phyloP scores from a whole-genome alignment of 2,113 vertebrate species.

The Siniperca chuatsi region DNA sequence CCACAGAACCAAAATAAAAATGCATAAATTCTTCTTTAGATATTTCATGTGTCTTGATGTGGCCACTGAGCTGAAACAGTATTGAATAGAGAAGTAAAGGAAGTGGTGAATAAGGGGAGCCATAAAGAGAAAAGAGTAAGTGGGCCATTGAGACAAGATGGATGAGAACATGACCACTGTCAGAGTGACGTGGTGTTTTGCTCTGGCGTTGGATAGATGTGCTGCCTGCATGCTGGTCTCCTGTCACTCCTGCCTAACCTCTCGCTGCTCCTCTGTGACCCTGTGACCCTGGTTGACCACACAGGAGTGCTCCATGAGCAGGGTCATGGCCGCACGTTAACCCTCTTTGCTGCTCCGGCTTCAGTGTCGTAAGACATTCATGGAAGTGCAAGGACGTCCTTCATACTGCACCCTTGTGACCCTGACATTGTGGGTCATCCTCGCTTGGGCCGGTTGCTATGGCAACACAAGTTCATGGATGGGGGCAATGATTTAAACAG shows the following conservation, averaged over 20 bases:
- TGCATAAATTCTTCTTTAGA: background rate
- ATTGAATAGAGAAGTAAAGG: background rate
- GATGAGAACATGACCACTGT: slow-evolving; percentile 7
- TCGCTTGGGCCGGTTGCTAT: background rate
- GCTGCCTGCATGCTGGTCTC: slow-evolving; percentile 16
- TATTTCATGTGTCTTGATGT: background rate
- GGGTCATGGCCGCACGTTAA: slow-evolving; percentile 60
- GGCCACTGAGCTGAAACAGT: background rate
- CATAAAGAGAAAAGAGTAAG: background rate
- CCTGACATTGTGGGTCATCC: slow-evolving; percentile 40
- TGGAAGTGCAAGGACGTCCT: slow-evolving; percentile 38
- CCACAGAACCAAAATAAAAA: slow-evolving; percentile 14
- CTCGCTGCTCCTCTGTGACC: slow-evolving; percentile 43
- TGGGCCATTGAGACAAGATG: slow-evolving; percentile 8
- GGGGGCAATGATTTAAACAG: slow-evolving; percentile 8
- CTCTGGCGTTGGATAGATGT: slow-evolving; percentile 21
- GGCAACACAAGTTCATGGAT: slow-evolving; percentile 12
- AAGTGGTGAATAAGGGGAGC: slow-evolving; percentile 3
- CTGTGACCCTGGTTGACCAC: slow-evolving; percentile 72
- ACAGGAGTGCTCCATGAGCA: slow-evolving; percentile 71
- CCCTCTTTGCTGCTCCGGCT: slow-evolving; percentile 12
- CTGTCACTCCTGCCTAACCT: slow-evolving; percentile 57
- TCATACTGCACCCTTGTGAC: slow-evolving; percentile 33
- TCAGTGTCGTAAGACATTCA: slow-evolving; percentile 2
- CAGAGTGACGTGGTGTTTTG: slow-evolving; percentile 2